phyloP scores from a whole-genome alignment of 2,888 invertebrate species.

The Calameuta pallipes region DNA sequence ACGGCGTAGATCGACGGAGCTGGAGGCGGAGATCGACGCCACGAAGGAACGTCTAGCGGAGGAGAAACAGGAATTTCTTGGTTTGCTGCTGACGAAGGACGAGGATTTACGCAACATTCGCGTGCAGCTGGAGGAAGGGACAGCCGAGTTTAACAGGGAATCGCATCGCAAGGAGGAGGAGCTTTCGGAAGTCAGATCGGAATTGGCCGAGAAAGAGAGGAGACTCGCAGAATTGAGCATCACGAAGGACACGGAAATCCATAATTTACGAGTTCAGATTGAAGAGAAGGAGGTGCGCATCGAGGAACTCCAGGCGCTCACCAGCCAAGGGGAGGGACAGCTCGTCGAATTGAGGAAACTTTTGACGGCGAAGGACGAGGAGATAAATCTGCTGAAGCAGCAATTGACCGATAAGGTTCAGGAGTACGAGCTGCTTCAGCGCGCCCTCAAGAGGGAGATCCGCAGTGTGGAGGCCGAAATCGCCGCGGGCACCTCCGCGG shows the following conservation, averaged over 20 bases:
- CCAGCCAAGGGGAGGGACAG: constrained; percentile 71
- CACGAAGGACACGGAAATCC: constrained; percentile 80
- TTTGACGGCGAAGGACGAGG: constrained; percentile 78
- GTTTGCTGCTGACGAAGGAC: constrained; percentile 13
- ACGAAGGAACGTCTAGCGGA: constrained; percentile 12
- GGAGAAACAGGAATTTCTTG: constrained; percentile 12
- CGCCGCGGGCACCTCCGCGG: constrained; percentile 1
- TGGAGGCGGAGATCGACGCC: constrained; percentile 16
- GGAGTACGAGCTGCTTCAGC: constrained; percentile 69
- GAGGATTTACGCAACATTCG: constrained; percentile 24
- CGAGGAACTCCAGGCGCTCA: constrained; percentile 68
- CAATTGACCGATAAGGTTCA: constrained; percentile 73
- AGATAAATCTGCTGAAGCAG: constrained; percentile 77
- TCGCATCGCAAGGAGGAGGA: constrained; percentile 34
- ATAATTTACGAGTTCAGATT: constrained; percentile 75
- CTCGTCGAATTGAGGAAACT: constrained; percentile 72
- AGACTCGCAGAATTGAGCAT: constrained; percentile 66
- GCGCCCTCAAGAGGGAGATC: constrained; percentile 46
- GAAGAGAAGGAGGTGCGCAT: constrained; percentile 67
- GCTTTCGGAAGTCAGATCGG: neutral
- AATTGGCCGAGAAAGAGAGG: constrained; percentile 34
- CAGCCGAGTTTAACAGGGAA: constrained; percentile 31
- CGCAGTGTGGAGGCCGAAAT: constrained; percentile 35
- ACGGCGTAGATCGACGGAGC: constrained; percentile 21
- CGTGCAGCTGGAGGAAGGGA: constrained; percentile 41